Conservation (phyloP, 2,113 vertebrate species). For the Cinclus cinclus region DNA sequence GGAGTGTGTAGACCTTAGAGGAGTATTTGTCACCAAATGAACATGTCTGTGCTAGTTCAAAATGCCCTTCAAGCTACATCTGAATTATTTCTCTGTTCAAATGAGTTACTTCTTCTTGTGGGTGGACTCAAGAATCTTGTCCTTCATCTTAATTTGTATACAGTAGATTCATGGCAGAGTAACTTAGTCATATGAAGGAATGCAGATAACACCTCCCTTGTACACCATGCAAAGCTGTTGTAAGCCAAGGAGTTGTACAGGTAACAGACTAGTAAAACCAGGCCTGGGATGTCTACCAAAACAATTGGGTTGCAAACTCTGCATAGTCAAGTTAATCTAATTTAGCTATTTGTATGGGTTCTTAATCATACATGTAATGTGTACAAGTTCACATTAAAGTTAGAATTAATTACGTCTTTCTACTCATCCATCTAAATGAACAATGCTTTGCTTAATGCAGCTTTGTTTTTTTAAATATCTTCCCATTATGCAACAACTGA, state of each 20-base stretch:
- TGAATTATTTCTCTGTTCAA: constrained; percentile 39
- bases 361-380: not conserved
- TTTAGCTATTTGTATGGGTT: not conserved
- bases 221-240: not conserved
- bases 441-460: constrained; percentile 1
- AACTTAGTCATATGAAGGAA: constrained; percentile 46
- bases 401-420: not conserved
- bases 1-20: constrained; percentile 25
- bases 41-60: constrained; percentile 4
- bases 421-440: not conserved
- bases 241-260: not conserved
- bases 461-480: not conserved
- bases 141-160: constrained; percentile 52
- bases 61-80: constrained; percentile 34
- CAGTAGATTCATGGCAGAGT: constrained; percentile 8
- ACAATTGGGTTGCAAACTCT: not conserved
- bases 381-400: not conserved
- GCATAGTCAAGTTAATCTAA: not conserved
- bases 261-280: constrained; percentile 13
- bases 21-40: constrained; percentile 48
- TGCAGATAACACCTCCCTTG: constrained; percentile 16
- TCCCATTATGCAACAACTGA: not conserved
- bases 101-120: constrained; percentile 34
- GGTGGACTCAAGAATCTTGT: constrained; percentile 55
- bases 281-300: not conserved